Conservation (phyloP, 1,140 invertebrate genomes). For the Pseudomyrmex dendroicus region DNA sequence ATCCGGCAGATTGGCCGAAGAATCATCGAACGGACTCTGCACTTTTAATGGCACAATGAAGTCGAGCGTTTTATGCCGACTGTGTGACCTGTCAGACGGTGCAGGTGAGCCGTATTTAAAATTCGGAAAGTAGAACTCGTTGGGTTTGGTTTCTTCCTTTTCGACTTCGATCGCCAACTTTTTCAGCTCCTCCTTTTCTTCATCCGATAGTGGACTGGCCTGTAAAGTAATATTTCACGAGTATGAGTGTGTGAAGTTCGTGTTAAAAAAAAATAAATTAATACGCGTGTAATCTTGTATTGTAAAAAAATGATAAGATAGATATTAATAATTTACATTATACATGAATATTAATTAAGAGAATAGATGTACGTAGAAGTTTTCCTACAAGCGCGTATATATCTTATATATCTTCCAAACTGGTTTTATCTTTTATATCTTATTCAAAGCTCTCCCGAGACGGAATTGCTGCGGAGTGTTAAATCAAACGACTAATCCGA, state of each 20-base stretch:
- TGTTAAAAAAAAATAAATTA: too few relatives aligned
- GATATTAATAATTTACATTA: too few relatives aligned
- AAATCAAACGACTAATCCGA: neutral
- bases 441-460: neutral
- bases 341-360: too few relatives aligned
- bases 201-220: conserved; percentile 66
- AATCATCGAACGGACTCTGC: conserved; percentile 11
- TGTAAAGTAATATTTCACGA: conserved; percentile 45
- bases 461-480: neutral
- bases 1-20: neutral
- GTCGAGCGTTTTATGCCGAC: neutral
- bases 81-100: neutral
- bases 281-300: too few relatives aligned
- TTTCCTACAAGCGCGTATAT: too few relatives aligned
- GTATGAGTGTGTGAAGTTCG: too few relatives aligned
- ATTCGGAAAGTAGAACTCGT: conserved; percentile 69
- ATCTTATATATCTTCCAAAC: too few relatives aligned
- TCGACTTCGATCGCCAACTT: conserved; percentile 71
- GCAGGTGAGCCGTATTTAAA: neutral
- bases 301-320: too few relatives aligned
- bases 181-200: conserved; percentile 69
- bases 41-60: conserved; percentile 13
- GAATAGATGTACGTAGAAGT: too few relatives aligned
- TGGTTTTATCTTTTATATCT: neutral
- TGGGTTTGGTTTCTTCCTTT: conserved; percentile 71